Percentiles rank a stretch among this genome's conserved stretches.
These are phyloP conservation scores for Collichthys lucidus DNA, from an alignment of 2,113 vertebrate genomes.

Conservation along the genomic window DNA sequence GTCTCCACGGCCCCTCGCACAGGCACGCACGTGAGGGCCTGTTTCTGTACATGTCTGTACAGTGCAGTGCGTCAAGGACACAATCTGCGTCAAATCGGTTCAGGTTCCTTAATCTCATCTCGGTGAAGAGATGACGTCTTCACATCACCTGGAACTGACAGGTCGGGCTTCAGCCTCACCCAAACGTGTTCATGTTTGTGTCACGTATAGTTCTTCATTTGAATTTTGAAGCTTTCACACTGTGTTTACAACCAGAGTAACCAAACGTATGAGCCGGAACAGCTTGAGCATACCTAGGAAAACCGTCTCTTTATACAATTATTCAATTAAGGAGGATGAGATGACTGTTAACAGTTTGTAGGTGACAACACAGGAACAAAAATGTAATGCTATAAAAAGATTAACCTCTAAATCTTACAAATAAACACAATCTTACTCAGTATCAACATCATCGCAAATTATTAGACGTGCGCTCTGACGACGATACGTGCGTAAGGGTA, in stretches of 20 bases:
- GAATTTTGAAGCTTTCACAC: not conserved
- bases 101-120: not conserved
- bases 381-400: not conserved
- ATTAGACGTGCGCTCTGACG: not conserved
- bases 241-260: not conserved
- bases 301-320: not conserved
- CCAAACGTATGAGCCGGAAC: too few species aligned
- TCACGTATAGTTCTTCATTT: too few species aligned
- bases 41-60: not conserved
- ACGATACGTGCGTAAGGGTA: not conserved
- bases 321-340: not conserved
- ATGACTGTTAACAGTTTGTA: not conserved
- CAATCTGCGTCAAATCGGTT: conserved; percentile 8
- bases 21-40: not conserved
- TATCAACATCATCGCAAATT: not conserved
- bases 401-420: not conserved
- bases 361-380: not conserved
- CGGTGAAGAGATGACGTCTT: conserved; percentile 2
- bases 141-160: not conserved
- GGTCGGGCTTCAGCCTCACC: too few species aligned
- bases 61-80: not conserved
- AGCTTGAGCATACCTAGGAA: not conserved
- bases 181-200: too few species aligned
- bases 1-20: not conserved
- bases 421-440: not conserved